A percentile compares a stretch with the other conserved stretches of the same genome.
Evolutionary conservation across 2,797 vertebrate genomes (phyloP).

Genomic region (Megalops cyprinoides): DNA sequence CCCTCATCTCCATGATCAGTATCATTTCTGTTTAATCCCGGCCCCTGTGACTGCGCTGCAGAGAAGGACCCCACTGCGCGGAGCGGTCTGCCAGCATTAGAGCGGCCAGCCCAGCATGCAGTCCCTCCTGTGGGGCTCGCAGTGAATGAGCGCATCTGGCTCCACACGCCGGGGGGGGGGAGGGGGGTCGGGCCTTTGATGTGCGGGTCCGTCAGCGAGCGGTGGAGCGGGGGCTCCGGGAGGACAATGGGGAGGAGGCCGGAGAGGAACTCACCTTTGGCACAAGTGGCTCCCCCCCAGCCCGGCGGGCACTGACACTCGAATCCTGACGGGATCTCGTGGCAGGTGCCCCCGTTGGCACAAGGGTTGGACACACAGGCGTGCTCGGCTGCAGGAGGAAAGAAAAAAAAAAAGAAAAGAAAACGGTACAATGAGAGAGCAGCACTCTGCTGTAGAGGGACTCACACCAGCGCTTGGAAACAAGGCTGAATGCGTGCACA

Average conservation of each 20-base stretch:
- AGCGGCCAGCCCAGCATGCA: slow-evolving; percentile 9
- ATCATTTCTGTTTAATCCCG: slow-evolving; percentile 30
- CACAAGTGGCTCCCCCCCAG: slow-evolving; percentile 92
- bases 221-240: background rate
- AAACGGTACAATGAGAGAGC: background rate
- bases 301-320: slow-evolving; percentile 91
- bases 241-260: background rate
- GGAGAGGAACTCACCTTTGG: slow-evolving; percentile 78
- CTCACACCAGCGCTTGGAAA: background rate
- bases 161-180: slow-evolving; percentile 4
- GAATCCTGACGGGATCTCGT: slow-evolving; percentile 87
- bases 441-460: background rate
- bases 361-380: slow-evolving; percentile 94
- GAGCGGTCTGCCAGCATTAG: slow-evolving; percentile 19
- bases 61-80: slow-evolving; percentile 15
- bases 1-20: slow-evolving; percentile 25
- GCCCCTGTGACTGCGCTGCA: background rate
- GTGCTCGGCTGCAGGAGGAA: slow-evolving; percentile 79
- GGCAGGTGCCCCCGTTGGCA: slow-evolving; percentile 90
- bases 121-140: background rate
- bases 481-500: background rate
- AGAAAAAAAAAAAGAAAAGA: background rate
- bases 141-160: slow-evolving; percentile 10
- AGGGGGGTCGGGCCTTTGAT: background rate
- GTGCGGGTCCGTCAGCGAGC: background rate